A percentile compares a stretch with the other conserved stretches of the same genome.
phyloP scores from a whole-genome alignment of 2,888 invertebrate genomes.

The Oscheius myriophilus region DNA sequence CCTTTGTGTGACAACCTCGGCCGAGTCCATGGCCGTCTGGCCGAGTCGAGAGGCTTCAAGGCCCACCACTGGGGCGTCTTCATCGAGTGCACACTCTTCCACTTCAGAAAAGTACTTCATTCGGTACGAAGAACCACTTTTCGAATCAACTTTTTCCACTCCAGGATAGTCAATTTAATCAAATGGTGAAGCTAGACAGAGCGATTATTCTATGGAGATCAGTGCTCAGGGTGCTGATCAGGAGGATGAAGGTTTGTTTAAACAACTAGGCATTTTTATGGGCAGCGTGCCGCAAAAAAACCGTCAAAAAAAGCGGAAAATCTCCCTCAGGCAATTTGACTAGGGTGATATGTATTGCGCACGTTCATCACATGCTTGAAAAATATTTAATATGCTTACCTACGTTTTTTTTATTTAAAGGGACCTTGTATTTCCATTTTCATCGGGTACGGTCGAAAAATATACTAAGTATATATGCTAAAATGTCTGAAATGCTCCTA shows the following conservation, averaged over 20 bases:
- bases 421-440: too few relatives aligned
- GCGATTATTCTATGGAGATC: slow-evolving; percentile 57
- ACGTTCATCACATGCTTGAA: too few relatives aligned
- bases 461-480: too few relatives aligned
- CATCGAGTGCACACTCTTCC: slow-evolving; percentile 61
- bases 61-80: slow-evolving; percentile 63
- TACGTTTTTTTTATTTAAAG: too few relatives aligned
- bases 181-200: slow-evolving; percentile 42
- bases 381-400: too few relatives aligned
- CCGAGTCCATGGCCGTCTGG: slow-evolving; percentile 52
- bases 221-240: slow-evolving; percentile 51
- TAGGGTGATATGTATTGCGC: too few relatives aligned
- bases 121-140: slow-evolving; percentile 2
- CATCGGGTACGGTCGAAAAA: too few relatives aligned
- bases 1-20: slow-evolving; percentile 60
- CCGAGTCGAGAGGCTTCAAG: slow-evolving; percentile 51
- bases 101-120: slow-evolving; percentile 49
- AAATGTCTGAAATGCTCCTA: too few relatives aligned
- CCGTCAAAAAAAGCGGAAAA: too few relatives aligned
- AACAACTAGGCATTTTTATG: too few relatives aligned
- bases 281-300: too few relatives aligned
- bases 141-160: slow-evolving; percentile 1
- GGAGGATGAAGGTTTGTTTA: slow-evolving; percentile 52
- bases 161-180: slow-evolving; percentile 42
- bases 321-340: too few relatives aligned